Evolutionary conservation across 1,140 invertebrate species (phyloP).

Genomic region (Propsilocerus akamusi): DNA sequence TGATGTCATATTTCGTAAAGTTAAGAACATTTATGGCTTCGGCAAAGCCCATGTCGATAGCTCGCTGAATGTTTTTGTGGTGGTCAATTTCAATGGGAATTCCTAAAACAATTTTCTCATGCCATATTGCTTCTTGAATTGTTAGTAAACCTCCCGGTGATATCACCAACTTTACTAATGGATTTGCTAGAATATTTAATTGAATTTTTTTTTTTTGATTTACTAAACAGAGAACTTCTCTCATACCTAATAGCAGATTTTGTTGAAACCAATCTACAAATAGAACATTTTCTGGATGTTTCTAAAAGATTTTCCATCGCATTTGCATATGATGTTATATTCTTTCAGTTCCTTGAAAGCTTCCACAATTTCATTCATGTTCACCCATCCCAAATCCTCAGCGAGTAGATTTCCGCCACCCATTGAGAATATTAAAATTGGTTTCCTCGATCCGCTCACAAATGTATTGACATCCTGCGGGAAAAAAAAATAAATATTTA

Average conservation of each 20-base stretch:
- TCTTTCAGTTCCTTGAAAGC: neutral
- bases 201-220: neutral
- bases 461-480: neutral
- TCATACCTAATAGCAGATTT: neutral
- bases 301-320: neutral
- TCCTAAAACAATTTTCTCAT: neutral
- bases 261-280: neutral
- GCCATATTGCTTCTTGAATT: slow-evolving; percentile 1
- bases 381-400: neutral
- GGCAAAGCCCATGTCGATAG: neutral
- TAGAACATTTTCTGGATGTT: slow-evolving; percentile 1
- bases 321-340: neutral
- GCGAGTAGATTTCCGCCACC: neutral
- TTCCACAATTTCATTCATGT: neutral
- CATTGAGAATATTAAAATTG: neutral
- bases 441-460: neutral
- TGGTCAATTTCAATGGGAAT: neutral
- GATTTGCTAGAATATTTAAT: neutral
- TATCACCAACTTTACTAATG: neutral
- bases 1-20: neutral
- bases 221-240: neutral
- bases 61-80: neutral
- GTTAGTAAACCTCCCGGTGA: neutral
- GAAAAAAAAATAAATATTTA: neutral
- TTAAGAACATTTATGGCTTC: neutral